Conservation (phyloP, 2,113 vertebrate genomes). For the Pontoporia blainvillei region DNA sequence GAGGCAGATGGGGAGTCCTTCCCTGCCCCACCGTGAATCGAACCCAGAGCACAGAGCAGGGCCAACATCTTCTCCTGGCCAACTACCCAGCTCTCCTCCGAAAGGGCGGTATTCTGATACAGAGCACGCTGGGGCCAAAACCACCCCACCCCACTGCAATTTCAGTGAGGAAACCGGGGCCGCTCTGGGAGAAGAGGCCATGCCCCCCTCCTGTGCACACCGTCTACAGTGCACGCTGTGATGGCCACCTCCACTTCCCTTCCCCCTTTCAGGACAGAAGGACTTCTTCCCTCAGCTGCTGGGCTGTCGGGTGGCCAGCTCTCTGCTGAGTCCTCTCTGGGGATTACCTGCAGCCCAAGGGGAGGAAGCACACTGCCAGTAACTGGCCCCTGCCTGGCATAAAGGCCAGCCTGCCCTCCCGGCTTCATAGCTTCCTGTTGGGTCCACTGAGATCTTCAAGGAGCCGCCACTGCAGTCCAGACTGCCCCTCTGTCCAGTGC, state of each 20-base stretch:
- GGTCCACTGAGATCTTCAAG: neutral
- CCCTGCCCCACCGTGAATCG: neutral
- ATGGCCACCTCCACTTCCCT: neutral
- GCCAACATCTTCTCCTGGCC: neutral
- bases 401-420: neutral
- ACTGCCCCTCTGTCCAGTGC: neutral
- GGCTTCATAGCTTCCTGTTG: too few relatives aligned
- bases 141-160: accelerated
- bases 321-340: neutral
- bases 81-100: neutral
- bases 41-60: neutral
- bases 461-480: accelerated
- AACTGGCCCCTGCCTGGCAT: neutral
- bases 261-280: neutral
- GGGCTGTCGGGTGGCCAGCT: neutral
- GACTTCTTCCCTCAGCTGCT: neutral
- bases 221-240: too few relatives aligned
- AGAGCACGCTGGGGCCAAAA: neutral
- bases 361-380: neutral
- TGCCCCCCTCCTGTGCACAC: neutral
- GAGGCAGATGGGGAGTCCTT: neutral
- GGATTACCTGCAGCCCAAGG: neutral
- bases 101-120: neutral
- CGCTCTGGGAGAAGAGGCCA: neutral
- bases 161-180: neutral